Evolutionary conservation across 2,888 invertebrate species (phyloP).

Genomic region (Ramazzottius varieornatus): DNA sequence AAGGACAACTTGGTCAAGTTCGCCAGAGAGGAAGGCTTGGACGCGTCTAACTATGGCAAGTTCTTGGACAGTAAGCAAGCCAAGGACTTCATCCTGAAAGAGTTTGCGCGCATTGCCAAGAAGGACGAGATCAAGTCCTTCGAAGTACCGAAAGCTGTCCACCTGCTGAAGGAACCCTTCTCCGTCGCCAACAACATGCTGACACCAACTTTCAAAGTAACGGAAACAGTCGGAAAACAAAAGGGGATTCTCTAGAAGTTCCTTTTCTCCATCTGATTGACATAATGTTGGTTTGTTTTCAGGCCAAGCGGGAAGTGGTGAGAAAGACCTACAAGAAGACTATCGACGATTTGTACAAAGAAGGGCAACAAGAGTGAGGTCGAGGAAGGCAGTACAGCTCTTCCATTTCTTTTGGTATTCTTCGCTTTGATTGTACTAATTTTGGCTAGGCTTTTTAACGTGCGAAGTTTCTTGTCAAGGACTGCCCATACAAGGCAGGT

Average conservation of each 20-base stretch:
- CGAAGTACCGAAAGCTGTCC: neutral
- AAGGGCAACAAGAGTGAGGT: neutral
- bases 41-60: neutral
- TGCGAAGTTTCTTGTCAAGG: too few species aligned
- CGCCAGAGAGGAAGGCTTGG: neutral
- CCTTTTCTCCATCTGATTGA: too few species aligned
- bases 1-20: neutral
- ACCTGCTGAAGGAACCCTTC: constrained; percentile 1
- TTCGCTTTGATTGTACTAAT: too few species aligned
- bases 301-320: neutral
- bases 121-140: constrained; percentile 3
- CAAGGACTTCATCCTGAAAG: neutral
- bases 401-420: too few species aligned
- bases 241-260: too few species aligned
- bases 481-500: too few species aligned
- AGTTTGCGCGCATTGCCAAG: neutral
- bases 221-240: too few species aligned
- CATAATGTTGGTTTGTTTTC: too few species aligned
- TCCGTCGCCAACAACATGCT: neutral
- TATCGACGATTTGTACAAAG: neutral
- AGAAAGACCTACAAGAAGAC: neutral
- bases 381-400: too few species aligned
- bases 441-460: too few species aligned
- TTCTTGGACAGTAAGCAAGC: neutral
- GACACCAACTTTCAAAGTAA: neutral